phyloP scores from a whole-genome alignment of 2,113 vertebrate genomes.

The Panurus biarmicus region DNA sequence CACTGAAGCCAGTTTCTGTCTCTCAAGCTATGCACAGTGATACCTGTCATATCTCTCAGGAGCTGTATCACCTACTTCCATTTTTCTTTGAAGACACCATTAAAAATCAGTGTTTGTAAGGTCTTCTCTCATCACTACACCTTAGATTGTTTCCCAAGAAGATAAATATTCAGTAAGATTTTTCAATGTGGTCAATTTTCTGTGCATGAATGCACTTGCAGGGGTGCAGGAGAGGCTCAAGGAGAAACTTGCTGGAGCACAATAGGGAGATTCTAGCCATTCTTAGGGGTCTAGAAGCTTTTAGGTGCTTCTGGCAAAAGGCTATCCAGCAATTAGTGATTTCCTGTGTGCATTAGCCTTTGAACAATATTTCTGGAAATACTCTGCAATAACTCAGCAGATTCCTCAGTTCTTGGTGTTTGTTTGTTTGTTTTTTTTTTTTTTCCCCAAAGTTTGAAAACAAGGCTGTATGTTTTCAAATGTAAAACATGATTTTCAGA shows the following conservation, averaged over 20 bases:
- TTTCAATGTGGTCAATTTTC: neutral
- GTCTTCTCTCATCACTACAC: neutral
- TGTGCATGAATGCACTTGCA: neutral
- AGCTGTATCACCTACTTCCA: neutral
- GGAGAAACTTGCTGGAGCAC: neutral
- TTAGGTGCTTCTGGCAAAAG: neutral
- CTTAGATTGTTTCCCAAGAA: neutral
- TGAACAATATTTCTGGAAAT: neutral
- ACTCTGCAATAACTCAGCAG: neutral
- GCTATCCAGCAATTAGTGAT: neutral
- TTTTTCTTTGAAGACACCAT: neutral
- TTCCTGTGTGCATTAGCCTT: neutral
- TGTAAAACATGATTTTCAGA: neutral
- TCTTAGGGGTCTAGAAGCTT: neutral
- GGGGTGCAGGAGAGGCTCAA: neutral
- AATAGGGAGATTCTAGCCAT: neutral
- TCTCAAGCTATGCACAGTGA: neutral
- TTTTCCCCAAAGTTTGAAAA: neutral
- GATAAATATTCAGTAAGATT: neutral
- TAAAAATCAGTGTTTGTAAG: neutral
- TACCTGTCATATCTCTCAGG: neutral
- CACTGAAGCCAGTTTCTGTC: neutral
- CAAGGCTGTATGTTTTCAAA: neutral
- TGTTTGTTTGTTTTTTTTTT: too few species aligned
- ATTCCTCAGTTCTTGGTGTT: neutral